Base-by-base conservation (phyloP, 1,140 invertebrate genomes). In the Lasaia peninsularis region DNA sequence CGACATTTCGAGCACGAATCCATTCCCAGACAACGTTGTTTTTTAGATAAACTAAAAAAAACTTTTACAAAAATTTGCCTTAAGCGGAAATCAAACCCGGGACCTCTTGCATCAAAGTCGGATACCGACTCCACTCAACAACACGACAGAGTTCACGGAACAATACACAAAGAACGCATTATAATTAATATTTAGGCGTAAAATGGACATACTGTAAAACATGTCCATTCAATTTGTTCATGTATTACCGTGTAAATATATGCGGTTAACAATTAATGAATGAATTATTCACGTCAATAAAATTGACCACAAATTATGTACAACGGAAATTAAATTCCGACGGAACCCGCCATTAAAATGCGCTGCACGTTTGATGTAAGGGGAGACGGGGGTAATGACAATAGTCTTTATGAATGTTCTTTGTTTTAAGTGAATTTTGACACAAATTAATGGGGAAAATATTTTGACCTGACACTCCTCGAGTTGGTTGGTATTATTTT, bases 241-340 rank as follows among this genome's bases (percentile, higher is more conserved):
- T 55, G 28, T 44, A 55, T 32, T 58, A 57, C 31, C 52, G 52
- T 58, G 44, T 59, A 56, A 63, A 70, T 64, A 67, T 60, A 69
- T 67, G 65, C 50, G 65, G 65, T 67, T 62, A 51, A 51, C 54
- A 68, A 65, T 70, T 69, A 69, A 71, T 73, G 65, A 66, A 57
- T 62, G 67, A 52, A 71, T 56, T 53, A 40, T 56, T 56, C 52
- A 53, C 63, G 63, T 69, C 70, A 71, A 71, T 70, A 65, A 65
- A 65, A 69, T 65, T 62, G 62, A 71, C 73, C 73, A 69, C 71
- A 70, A 68, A 72, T 71, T 71, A 69, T 74, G 65, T 71, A 60
- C 53, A 54, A 31, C 63, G 59, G 63, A 69, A 72, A 75, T 75
- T 68, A 72, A 71, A 75, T 75, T 75, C 69, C 58, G 58, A 54